A percentile compares a stretch with the other conserved stretches of the same genome.
Conservation (phyloP, 92 coral and sea anemone species). For the Parazoanthus darwini region DNA sequence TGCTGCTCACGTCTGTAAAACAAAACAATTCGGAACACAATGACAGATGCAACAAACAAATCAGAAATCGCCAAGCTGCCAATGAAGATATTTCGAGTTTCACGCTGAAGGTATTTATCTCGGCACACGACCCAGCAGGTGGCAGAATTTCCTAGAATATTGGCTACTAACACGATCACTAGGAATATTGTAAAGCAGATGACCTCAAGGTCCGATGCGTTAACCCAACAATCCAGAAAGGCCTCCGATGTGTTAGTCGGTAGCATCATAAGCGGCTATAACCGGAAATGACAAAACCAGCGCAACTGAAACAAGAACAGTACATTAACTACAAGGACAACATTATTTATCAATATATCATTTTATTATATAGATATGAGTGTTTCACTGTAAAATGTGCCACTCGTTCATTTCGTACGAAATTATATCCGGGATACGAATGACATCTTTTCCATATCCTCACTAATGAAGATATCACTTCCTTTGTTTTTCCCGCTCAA, state of each 20-base stretch:
- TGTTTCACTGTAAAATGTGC: too few species aligned
- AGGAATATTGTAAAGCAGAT: background rate
- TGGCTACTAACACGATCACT: background rate
- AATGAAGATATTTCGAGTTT: conserved; percentile 22
- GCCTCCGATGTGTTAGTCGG: background rate
- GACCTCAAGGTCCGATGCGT: background rate
- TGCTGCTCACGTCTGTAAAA: background rate
- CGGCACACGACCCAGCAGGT: conserved; percentile 7
- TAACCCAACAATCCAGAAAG: background rate
- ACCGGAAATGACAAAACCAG: too few species aligned
- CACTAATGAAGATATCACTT: too few species aligned
- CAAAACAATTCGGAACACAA: conserved; percentile 16
- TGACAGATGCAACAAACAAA: background rate
- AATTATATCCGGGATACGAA: too few species aligned
- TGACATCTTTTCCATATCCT: too few species aligned
- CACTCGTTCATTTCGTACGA: too few species aligned
- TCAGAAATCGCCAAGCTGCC: conserved; percentile 38
- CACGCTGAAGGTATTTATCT: background rate
- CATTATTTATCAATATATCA: too few species aligned
- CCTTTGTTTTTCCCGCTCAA: too few species aligned
- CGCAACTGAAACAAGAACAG: too few species aligned
- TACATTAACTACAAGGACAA: too few species aligned
- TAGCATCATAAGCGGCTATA: background rate
- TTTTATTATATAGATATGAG: too few species aligned
- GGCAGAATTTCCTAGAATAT: background rate